Conservation (phyloP, 2,888 invertebrate species). For the Tortrix viridana region DNA sequence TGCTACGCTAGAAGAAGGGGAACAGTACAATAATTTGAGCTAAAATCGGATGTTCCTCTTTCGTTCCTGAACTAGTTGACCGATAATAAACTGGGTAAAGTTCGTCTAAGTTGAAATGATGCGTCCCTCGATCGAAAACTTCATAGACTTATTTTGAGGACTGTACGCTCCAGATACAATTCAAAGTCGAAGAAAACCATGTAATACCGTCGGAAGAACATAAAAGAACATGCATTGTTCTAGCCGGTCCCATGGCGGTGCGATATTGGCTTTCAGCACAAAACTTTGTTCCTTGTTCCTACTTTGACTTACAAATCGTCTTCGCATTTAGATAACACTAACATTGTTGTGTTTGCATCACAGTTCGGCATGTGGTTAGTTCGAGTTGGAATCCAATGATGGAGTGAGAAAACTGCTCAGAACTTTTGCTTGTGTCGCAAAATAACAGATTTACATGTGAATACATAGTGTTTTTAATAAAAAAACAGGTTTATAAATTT, state of each 20-base stretch:
- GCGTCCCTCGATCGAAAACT: too few relatives aligned
- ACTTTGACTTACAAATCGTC: conserved; percentile 17
- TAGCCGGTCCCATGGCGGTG: conserved; percentile 3
- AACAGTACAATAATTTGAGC: too few relatives aligned
- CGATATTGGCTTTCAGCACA: conserved; percentile 12
- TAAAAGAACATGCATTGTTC: conserved; percentile 11
- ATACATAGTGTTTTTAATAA: too few relatives aligned
- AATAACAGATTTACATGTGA: too few relatives aligned
- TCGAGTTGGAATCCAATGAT: background rate
- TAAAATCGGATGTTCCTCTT: too few relatives aligned
- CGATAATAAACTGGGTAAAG: too few relatives aligned
- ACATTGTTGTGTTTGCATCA: conserved; percentile 13
- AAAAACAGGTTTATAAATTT: too few relatives aligned
- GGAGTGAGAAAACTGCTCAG: background rate
- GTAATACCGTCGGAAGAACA: background rate
- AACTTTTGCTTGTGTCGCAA: background rate
- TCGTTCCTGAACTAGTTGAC: too few relatives aligned
- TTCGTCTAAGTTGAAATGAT: too few relatives aligned
- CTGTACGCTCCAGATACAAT: too few relatives aligned
- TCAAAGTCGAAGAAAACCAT: background rate
- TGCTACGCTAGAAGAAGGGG: too few relatives aligned
- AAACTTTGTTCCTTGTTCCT: conserved; percentile 13
- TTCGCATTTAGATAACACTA: conserved; percentile 14
- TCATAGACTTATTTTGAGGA: too few relatives aligned
- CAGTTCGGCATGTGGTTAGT: conserved; percentile 7